phyloP scores from a whole-genome alignment of 2,113 vertebrate species.

The Ginglymostoma cirratum region DNA sequence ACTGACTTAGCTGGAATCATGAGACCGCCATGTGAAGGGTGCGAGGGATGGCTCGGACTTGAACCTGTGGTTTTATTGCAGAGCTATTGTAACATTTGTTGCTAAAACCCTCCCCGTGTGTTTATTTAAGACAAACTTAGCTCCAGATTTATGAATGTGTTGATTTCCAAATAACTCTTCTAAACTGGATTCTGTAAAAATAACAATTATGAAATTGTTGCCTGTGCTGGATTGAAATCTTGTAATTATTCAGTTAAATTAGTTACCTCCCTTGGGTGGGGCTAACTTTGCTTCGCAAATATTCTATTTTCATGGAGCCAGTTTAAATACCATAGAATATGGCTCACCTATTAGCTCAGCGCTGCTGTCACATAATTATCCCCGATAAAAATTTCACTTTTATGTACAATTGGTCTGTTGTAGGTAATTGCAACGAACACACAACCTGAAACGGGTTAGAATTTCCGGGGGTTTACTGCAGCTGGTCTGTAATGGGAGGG shows the following conservation, averaged over 20 bases:
- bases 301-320: neutral
- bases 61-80: neutral
- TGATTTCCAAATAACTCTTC: neutral
- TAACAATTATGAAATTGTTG: neutral
- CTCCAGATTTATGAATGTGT: too few relatives aligned
- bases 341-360: neutral
- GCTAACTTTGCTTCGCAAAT: neutral
- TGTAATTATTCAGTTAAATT: neutral
- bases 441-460: neutral
- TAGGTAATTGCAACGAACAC: neutral
- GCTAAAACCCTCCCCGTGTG: neutral
- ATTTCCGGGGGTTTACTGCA: neutral
- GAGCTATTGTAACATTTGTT: neutral
- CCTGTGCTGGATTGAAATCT: neutral
- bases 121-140: neutral
- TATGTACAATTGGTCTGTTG: neutral
- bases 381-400: neutral
- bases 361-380: neutral
- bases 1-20: neutral
- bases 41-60: neutral
- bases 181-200: neutral
- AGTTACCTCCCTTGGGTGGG: neutral
- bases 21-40: neutral
- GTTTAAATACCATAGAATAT: neutral
- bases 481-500: neutral